Evolutionary conservation across 2,113 vertebrate genomes (phyloP).

Genomic region (Microcebus ravelobensis): DNA sequence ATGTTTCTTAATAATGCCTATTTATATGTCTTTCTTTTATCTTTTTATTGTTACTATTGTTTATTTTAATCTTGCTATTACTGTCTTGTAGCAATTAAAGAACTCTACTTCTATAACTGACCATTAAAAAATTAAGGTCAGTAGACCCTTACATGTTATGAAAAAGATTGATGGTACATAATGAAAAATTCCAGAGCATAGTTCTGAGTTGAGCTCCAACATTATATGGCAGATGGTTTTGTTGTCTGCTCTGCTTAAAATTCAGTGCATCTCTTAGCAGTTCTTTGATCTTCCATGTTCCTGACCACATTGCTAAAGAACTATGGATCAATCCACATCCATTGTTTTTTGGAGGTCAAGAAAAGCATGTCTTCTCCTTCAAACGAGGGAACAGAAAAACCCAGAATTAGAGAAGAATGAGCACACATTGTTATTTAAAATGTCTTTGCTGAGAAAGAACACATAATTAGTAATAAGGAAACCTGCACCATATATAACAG

Average conservation of each 20-base stretch:
- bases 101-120: background rate
- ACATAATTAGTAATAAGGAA: constrained; percentile 53
- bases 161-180: background rate
- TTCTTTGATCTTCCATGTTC: background rate
- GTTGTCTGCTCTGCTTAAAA: background rate
- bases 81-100: background rate
- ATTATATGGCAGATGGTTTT: background rate
- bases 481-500: constrained; percentile 6
- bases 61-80: background rate
- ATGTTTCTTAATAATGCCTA: background rate
- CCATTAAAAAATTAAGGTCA: background rate
- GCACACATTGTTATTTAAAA: background rate
- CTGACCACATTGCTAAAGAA: background rate
- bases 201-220: background rate
- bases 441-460: background rate
- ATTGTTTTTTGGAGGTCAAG: background rate
- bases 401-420: constrained; percentile 5
- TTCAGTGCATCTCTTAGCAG: background rate
- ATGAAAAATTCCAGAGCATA: background rate
- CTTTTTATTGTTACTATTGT: background rate
- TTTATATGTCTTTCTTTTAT: background rate
- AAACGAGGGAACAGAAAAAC: background rate
- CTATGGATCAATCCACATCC: background rate
- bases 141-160: background rate
- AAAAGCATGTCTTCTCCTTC: background rate